These are phyloP conservation scores for Pachypanchax playfairii DNA, from an alignment of 2,113 vertebrate genomes.

Conservation along the genomic window DNA sequence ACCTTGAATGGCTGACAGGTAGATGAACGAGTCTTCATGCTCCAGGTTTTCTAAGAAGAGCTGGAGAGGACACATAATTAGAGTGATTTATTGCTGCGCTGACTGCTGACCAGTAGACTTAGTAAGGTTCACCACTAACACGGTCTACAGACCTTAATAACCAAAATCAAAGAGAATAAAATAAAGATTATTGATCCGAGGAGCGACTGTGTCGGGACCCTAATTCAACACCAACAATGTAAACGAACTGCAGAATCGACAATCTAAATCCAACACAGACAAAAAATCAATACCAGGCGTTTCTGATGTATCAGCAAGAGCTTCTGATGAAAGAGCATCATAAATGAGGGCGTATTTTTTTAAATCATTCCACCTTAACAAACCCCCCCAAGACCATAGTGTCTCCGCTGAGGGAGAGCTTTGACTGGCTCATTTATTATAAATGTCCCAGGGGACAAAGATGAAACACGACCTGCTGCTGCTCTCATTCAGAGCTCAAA, in stretches of 20 bases:
- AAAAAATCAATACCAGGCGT: conserved; percentile 32
- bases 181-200: conserved; percentile 3
- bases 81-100: conserved; percentile 1
- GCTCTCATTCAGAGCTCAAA: neutral
- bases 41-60: conserved; percentile 92
- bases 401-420: neutral
- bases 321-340: conserved; percentile 69
- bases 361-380: conserved; percentile 50
- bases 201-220: neutral
- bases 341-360: conserved; percentile 46
- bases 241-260: neutral
- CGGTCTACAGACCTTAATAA: conserved; percentile 6
- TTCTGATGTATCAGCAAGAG: conserved; percentile 11
- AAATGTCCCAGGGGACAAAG: conserved; percentile 36
- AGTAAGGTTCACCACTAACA: conserved; percentile 13
- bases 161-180: conserved; percentile 57
- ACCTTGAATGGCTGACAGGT: conserved; percentile 99
- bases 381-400: conserved; percentile 48
- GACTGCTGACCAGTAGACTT: neutral
- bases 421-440: conserved; percentile 62
- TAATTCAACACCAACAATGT: too few species aligned
- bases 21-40: conserved; percentile 91
- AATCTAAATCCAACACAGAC: conserved; percentile 5
- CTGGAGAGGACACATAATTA: conserved; percentile 70
- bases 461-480: too few species aligned